Base-by-base conservation (phyloP, 2,888 invertebrate species). In the Ectemnius continuus region DNA sequence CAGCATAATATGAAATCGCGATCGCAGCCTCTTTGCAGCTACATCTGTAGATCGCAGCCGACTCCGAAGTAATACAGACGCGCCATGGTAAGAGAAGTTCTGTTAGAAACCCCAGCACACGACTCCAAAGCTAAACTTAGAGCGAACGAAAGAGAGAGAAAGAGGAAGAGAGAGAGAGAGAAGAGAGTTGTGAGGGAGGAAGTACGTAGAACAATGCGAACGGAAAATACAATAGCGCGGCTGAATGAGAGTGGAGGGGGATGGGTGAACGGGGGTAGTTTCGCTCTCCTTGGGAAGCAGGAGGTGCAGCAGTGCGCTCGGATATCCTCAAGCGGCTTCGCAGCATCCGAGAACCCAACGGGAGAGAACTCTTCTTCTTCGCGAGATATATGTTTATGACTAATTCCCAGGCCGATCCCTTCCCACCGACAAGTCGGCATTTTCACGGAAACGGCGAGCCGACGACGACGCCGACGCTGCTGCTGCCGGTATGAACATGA, bases 371-470 rank as follows among this genome's bases (percentile, higher is more conserved):
- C 36, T 36, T 36, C 36, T 36, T 68, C 70, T 23, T 70, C 61
- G 56, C 46, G 70, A 65, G 67, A 73, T 72, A 72, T 76, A 73
- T 47, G 65, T 57, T 68, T 63, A 68, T 64, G 66, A 77, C 78
- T 78, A 76, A 78, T 78, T 73, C 77, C 61, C 61, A 52, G 45
- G 68, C 68, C 60, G 67, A 73, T 72, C 72, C 64, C 67, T 70
- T 61, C 65, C 60, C 61, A 61, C 63, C 61, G 58, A 16, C 20
- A 47, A 20, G 46, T 63, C 76, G 72, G 63, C 61, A 72, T 64
- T 47, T 45, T 52, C 52, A 72, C 47, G 77, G 66, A 69, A 76
- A 76, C 36, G 11, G 52, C 16, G 14, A 52, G 16, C 16, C 52
- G 52, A 36, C 36, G 36, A 36, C 8, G 36, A 5, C 5, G 28